Base-by-base conservation (phyloP, 2,113 vertebrate genomes). In the Rhabdornis inornatus region DNA sequence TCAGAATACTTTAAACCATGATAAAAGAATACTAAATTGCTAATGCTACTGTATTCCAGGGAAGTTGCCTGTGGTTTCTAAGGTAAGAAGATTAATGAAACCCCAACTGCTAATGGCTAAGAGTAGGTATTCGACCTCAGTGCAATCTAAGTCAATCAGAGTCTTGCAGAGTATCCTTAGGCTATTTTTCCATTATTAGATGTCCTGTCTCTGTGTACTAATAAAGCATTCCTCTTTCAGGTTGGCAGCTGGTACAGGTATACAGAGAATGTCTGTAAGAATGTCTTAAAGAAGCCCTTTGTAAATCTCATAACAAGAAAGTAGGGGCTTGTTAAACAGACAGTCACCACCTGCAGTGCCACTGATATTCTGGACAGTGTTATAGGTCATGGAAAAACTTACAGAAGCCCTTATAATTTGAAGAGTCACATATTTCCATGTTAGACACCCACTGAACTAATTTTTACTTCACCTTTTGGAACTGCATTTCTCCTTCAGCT, bases 61-160 rank as follows among this genome's bases (percentile, higher is more conserved):
- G 82, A 66, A 74, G 11, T 37, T 76, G 31, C 89, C 56, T 42
- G 33, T 75, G 64, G 80, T 82, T 95, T 92, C 79, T 68, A 68
- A 83, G 57, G 94, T 94, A 89, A 89, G 70, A 92, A 87, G 92
- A 97, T 96, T 70, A 97, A 97, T 97, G 94, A 90, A 92, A 68
- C 79, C 91, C 60, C 77, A 82, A 3, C 40, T 76, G 76, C 89
- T 95, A 42, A 65, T 96, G 85, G 72, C 92, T 94, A 59, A 70
- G 76, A 88, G 59, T 70, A 84, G 60, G 45, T 95, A 82, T 95
- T 90, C 93, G 35, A 95, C 95, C 91, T 91, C 47, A 56, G 61
- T 86, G 75, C 23, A 78, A 65, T 91, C 47, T 88, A 65, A 84
- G 63, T 88, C 92, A 92, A 85, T 92, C 75, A 85, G 91, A 87